phyloP scores from a whole-genome alignment of 2,113 vertebrate genomes.

The Melanotaenia duboulayi region DNA sequence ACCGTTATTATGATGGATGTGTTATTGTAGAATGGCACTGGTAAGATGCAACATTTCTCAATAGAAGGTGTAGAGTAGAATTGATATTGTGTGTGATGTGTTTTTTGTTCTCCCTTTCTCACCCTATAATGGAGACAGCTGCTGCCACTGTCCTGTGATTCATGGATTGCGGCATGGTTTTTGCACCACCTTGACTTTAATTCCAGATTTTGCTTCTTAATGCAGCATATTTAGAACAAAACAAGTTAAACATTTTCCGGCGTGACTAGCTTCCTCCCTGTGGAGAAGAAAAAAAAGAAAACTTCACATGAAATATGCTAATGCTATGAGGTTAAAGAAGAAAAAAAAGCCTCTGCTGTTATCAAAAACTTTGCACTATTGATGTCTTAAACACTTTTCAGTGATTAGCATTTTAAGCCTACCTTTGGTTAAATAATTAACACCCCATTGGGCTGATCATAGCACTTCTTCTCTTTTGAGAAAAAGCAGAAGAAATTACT shows the following conservation, averaged over 20 bases:
- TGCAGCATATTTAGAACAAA: slow-evolving; percentile 8
- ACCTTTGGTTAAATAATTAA: slow-evolving; percentile 58
- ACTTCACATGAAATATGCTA: slow-evolving; percentile 42
- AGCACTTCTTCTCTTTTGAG: slow-evolving; percentile 21
- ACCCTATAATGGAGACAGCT: slow-evolving; percentile 30
- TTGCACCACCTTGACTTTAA: slow-evolving; percentile 15
- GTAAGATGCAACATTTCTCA: slow-evolving; percentile 70
- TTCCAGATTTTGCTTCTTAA: slow-evolving; percentile 1
- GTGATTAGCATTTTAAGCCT: slow-evolving; percentile 45
- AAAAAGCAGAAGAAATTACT: slow-evolving; percentile 37
- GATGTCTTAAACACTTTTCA: slow-evolving; percentile 47
- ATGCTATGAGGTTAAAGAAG: slow-evolving; percentile 39
- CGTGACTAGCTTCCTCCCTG: neutral
- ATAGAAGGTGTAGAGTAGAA: slow-evolving; percentile 46
- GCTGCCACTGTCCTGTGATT: slow-evolving; percentile 39
- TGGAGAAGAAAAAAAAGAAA: neutral
- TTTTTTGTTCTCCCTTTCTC: neutral
- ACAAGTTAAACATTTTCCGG: slow-evolving; percentile 11
- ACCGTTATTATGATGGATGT: slow-evolving; percentile 79
- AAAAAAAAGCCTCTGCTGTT: slow-evolving; percentile 16
- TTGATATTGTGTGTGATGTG: slow-evolving; percentile 74
- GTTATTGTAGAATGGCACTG: slow-evolving; percentile 79
- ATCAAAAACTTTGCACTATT: slow-evolving; percentile 22
- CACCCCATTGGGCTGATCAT: slow-evolving; percentile 39
- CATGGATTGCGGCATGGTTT: slow-evolving; percentile 37